phyloP scores from a whole-genome alignment of 2,888 invertebrate species.

The Cloeon dipterum region DNA sequence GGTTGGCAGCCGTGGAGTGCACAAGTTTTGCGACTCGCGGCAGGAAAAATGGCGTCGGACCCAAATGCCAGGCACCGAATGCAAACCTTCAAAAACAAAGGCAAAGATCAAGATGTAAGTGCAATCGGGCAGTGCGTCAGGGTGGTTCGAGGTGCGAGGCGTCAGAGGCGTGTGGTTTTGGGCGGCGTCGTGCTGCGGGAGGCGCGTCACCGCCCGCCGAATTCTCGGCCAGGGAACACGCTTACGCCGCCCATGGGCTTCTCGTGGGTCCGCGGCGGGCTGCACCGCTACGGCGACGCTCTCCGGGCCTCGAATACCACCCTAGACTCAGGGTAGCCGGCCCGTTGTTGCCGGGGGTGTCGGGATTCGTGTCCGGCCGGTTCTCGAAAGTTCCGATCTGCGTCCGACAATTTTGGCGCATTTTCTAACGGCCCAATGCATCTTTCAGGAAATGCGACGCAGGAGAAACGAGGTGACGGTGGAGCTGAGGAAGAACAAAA shows the following conservation, averaged over 20 bases:
- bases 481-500: conserved; percentile 91
- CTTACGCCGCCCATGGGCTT: too few species aligned
- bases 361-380: background rate
- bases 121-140: conserved; percentile 7
- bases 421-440: too few species aligned
- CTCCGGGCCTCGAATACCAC: background rate
- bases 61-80: conserved; percentile 62
- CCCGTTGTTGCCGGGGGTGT: too few species aligned
- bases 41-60: conserved; percentile 37
- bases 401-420: too few species aligned
- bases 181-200: too few species aligned
- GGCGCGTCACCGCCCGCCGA: too few species aligned
- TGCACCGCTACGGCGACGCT: too few species aligned
- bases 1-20: too few species aligned
- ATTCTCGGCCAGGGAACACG: too few species aligned
- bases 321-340: background rate
- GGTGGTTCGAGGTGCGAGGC: background rate
- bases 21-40: too few species aligned
- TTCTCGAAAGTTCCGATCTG: background rate
- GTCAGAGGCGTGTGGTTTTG: too few species aligned
- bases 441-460: conserved; percentile 78
- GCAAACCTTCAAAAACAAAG: conserved; percentile 95
- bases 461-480: conserved; percentile 90
- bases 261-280: too few species aligned
- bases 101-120: conserved; percentile 97